A percentile compares a stretch with the other conserved stretches of the same genome.
phyloP scores from a whole-genome alignment of 2,888 invertebrate genomes.

The Ophraella communa region DNA sequence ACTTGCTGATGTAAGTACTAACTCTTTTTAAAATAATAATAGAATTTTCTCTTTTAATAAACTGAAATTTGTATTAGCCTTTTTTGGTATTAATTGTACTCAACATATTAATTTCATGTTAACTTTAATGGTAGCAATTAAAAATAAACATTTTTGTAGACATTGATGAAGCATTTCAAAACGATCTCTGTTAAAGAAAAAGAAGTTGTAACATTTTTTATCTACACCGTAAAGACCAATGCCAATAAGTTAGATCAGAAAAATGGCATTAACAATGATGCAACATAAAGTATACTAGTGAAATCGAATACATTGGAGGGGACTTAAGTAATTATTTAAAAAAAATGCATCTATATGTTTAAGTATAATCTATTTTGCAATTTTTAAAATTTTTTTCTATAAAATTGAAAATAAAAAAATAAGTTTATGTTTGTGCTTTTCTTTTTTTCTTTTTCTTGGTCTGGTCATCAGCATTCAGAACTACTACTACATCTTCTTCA shows the following conservation, averaged over 20 bases:
- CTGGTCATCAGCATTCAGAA: conserved; percentile 50
- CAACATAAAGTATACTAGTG: conserved; percentile 56
- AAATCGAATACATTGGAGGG: conserved; percentile 16
- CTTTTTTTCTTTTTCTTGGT: conserved; percentile 44
- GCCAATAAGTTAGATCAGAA: conserved; percentile 86
- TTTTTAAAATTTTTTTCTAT: conserved; percentile 34
- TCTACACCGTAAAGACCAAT: conserved; percentile 95
- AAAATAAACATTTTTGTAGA: conserved; percentile 67
- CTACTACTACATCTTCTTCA: conserved; percentile 57
- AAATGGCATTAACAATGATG: conserved; percentile 74
- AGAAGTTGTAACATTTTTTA: conserved; percentile 92
- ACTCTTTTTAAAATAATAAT: not conserved
- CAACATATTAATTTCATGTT: too few species aligned
- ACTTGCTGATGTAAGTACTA: conserved; percentile 84
- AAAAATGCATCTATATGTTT: conserved; percentile 36
- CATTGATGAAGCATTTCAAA: conserved; percentile 93
- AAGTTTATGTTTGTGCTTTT: not conserved
- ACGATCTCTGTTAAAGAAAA: conserved; percentile 94
- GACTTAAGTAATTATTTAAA: not conserved
- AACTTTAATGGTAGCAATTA: too few species aligned
- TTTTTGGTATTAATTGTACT: too few species aligned
- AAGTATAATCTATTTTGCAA: conserved; percentile 32
- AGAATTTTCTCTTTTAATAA: too few species aligned
- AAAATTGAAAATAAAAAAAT: conserved; percentile 9
- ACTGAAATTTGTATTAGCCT: too few species aligned